These are phyloP conservation scores for Pomacea canaliculata DNA, from an alignment of 2,888 invertebrate genomes.

Conservation along the genomic window DNA sequence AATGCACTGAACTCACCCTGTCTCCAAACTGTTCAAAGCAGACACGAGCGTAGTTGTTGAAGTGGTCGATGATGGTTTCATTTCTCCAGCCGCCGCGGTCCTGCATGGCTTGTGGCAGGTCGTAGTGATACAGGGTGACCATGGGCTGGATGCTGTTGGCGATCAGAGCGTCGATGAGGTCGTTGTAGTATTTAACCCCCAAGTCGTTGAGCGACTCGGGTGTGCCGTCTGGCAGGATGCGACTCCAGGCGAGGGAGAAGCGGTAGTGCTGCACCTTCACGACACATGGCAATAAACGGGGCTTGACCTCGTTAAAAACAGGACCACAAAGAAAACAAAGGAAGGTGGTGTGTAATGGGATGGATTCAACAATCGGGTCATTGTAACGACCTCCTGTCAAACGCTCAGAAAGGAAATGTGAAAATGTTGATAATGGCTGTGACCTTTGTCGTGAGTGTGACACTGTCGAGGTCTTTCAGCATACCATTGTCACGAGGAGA, in stretches of 20 bases:
- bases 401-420: no score
- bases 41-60: conserved; percentile 62
- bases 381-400: no score
- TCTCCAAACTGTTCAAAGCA: conserved; percentile 66
- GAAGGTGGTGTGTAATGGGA: no score
- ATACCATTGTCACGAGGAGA: no score
- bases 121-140: conserved; percentile 73
- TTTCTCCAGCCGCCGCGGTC: conserved; percentile 68
- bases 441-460: no score
- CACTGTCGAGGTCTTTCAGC: no score
- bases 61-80: conserved; percentile 47
- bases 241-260: conserved; percentile 78
- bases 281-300: no score
- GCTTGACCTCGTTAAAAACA: no score
- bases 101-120: conserved; percentile 68
- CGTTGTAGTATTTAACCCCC: conserved; percentile 84
- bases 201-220: conserved; percentile 74
- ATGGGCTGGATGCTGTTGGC: conserved; percentile 75
- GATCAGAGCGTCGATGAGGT: conserved; percentile 80
- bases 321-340: no score
- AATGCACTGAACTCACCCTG: conserved; percentile 44
- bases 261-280: conserved; percentile 64
- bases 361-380: no score
- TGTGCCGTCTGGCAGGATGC: conserved; percentile 79
- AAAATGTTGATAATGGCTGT: no score